Evolutionary conservation across 2,113 vertebrate species (phyloP), one percentile per base, ranked within the genome.

Genomic region (Pluvialis apricaria): DNA sequence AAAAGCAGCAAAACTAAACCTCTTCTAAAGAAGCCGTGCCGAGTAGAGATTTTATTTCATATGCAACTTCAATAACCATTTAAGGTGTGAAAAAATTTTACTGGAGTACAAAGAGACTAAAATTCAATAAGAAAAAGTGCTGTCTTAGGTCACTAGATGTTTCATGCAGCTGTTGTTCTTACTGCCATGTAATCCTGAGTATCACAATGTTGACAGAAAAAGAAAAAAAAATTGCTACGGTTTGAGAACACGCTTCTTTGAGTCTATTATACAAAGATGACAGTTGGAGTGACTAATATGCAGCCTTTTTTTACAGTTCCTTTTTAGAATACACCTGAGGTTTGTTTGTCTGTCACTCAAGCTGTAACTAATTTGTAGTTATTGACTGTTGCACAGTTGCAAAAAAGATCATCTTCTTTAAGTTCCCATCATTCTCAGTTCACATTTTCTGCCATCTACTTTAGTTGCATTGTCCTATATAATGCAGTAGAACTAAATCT

Each of bases 181-280:
- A 75, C 21, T 90, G 36, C 26, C 25, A 7, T 34, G 17, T 49
- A 78, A 76, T 79, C 49, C 19, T 13, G 17, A 58, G 32, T 20
- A 80, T 45, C 22, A 28, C 7, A 42, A 15, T 18, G 26, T 24
- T 94, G 75, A 90, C 40, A 72, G 73, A 14, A 81, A 86, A 81
- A 86, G 5, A 10, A 34, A 85, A 84, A 79, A 76, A n/a, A 58
- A 61, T 34, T 0, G 0, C 29, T n/a, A 7, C 2, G 18, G 16
- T 38, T 40, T 25, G n/a, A 82, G 31, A 77, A 70, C 16, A 51
- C 2, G 2, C 10, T 88, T 89, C 28, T 49, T 85, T 71, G 57
- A 86, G 45, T 51, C 55, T 80, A 2, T 68, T 77, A 72, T 4
- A 64, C 18, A 73, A 66, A 82, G 40, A 47, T 58, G 40, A 69